Evolutionary conservation across 2,888 invertebrate genomes (phyloP), one percentile per base, ranked within the genome.

Genomic region (Sarcophaga subvicina): DNA sequence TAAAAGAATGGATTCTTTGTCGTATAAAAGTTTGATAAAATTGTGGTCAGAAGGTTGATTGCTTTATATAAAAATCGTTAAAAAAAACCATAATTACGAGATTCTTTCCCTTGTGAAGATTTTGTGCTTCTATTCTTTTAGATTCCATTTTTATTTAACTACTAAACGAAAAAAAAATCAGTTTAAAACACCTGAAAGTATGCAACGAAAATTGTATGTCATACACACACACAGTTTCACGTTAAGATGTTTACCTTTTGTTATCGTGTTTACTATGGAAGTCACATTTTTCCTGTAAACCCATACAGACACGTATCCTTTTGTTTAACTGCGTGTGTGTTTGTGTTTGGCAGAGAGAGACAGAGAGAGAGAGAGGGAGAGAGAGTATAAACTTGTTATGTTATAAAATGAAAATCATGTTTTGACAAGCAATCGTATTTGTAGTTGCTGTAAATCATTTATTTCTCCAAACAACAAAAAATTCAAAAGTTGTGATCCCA

Each of bases 341-440:
- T 8, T 20, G 37, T 67, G 22, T 17, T 12, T 59, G 20, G 22
- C 3, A 37, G 27, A 11, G n/a, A 62, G 20, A 12, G 8, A 25
- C 0, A 27, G 22, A 67, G 27, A 69, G 60, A 69, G 60, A 22
- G 22, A 12, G 3, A 79, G 4, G 8, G 12, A 25, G 2, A 27
- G 22, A 67, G 27, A 69, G 60, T 12, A 25, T 69, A 22, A 25
- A 49, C 67, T 80, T 69, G 76, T 80, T 77, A 66, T 75, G 73
- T 78, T 69, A 37, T 37, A 69, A 83, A 70, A 83, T 78, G 60
- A 78, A 83, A 87, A 81, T 81, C 78, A 75, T 69, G 73, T 86
- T 80, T 83, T 83, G 77, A 83, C 80, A 86, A 62, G 20, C 80
- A 80, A 77, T 78, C 59, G 70, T 54, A 54, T 47, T 63, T 14